Evolutionary conservation across 2,797 vertebrate genomes (phyloP), one percentile per base, ranked within the genome.

Genomic region (Pseudomugil gertrudae): DNA sequence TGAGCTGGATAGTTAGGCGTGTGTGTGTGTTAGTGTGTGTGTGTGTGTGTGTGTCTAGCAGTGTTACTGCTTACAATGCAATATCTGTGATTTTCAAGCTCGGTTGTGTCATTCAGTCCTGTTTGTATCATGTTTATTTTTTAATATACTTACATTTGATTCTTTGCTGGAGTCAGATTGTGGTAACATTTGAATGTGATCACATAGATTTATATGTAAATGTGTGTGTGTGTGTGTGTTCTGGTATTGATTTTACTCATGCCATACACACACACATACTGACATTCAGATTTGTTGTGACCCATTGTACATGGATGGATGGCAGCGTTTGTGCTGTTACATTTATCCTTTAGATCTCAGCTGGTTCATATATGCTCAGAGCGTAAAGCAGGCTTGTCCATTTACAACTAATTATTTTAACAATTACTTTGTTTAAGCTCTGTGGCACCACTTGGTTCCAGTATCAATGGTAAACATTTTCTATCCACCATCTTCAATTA

Each of bases 1-100:
- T 60, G 72, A 88, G 81, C 74, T 69, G 80, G 79, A 80, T 76
- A 70, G 63, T 73, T 76, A 76, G 72, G 84, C 65, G 53, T 66
- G 15, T 26, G 24, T 52, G 27, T 63, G 58, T 47, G 29, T 40
- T 30, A 56, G 59, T 58, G 53, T 58, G n/a, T 48, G 54, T 55
- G 32, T 70, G 65, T 57, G 21, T 48, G n/a, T 48, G 54, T 55
- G 32, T 70, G 65, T 57, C 19, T 48, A 17, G 40, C 17, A 63
- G 68, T 77, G 62, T 63, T 74, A 36, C 59, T 81, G 80, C 80
- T 86, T 81, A 87, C 69, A 5, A 38, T 45, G 43, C 68, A 1
- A 50, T 71, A 66, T 78, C 51, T 56, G 43, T 72, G 66, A 76
- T 69, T 87, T 81, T 80, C 26, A 74, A 48, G 75, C 62, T 51